phyloP scores from a whole-genome alignment of 2,797 vertebrate genomes.

The Periophthalmus magnuspinnatus region DNA sequence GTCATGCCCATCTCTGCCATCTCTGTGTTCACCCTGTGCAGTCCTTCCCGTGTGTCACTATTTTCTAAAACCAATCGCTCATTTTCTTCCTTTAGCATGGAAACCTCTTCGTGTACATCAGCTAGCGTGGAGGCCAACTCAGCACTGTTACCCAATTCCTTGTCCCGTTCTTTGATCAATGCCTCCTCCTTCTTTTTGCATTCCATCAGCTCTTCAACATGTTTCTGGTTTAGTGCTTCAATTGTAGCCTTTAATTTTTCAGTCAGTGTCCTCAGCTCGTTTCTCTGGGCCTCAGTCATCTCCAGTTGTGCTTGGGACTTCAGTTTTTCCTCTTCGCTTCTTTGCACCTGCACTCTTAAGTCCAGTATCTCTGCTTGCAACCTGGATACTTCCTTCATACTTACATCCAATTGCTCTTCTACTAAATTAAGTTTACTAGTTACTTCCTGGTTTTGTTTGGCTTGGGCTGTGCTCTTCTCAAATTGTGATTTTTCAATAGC shows the following conservation, averaged over 20 bases:
- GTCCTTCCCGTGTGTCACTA: slow-evolving; percentile 81
- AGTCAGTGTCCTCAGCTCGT: slow-evolving; percentile 80
- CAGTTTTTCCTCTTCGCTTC: slow-evolving; percentile 72
- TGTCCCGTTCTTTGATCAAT: slow-evolving; percentile 64
- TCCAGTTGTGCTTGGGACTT: slow-evolving; percentile 78
- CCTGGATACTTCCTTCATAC: slow-evolving; percentile 78
- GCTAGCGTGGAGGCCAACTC: slow-evolving; percentile 68
- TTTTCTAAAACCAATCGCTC: slow-evolving; percentile 76
- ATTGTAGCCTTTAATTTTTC: slow-evolving; percentile 84
- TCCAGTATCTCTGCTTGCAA: slow-evolving; percentile 78
- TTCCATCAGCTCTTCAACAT: slow-evolving; percentile 81
- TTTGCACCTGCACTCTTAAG: slow-evolving; percentile 76
- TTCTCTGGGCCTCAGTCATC: slow-evolving; percentile 68
- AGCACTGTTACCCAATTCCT: slow-evolving; percentile 57
- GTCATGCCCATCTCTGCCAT: slow-evolving; percentile 90
- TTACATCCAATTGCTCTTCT: slow-evolving; percentile 82
- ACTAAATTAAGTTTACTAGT: slow-evolving; percentile 64
- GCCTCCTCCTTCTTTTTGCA: slow-evolving; percentile 75
- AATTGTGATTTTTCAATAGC: slow-evolving; percentile 70
- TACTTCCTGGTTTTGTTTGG: slow-evolving; percentile 70
- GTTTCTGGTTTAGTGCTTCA: slow-evolving; percentile 81
- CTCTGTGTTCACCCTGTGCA: slow-evolving; percentile 87
- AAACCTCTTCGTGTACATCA: slow-evolving; percentile 73
- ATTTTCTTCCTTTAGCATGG: slow-evolving; percentile 73
- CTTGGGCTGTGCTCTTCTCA: slow-evolving; percentile 55